phyloP scores from a whole-genome alignment of 2,113 vertebrate species.

The Mellivora capensis region DNA sequence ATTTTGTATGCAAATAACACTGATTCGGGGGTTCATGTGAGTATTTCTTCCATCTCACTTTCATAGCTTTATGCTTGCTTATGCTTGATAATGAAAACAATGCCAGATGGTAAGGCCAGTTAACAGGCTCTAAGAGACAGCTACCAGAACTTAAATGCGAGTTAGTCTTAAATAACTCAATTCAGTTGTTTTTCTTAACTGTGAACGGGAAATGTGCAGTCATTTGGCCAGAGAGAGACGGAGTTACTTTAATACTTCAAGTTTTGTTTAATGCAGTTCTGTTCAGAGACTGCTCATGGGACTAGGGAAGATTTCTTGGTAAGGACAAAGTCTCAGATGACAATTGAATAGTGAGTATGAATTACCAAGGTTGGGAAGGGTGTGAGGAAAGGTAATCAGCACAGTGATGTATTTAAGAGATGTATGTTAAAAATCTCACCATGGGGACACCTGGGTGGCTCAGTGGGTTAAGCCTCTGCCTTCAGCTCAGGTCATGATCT shows the following conservation, averaged over 20 bases:
- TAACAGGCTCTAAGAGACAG: conserved; percentile 19
- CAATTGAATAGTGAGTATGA: neutral
- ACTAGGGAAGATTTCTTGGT: neutral
- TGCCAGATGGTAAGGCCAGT: conserved; percentile 38
- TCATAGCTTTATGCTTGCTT: conserved; percentile 28
- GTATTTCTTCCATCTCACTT: neutral
- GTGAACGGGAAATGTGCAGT: neutral
- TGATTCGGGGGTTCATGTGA: neutral
- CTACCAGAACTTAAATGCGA: neutral
- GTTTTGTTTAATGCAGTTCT: neutral
- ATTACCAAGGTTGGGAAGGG: neutral
- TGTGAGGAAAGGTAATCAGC: neutral
- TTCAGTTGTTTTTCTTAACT: neutral
- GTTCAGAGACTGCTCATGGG: neutral
- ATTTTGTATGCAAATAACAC: conserved; percentile 13
- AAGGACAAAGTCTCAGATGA: neutral
- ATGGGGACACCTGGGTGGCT: neutral
- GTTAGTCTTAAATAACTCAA: conserved; percentile 12
- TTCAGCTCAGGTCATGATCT: no score
- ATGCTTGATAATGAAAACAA: conserved; percentile 42
- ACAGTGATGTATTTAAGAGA: neutral
- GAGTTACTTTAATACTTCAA: neutral
- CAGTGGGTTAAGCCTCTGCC: no score
- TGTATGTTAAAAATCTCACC: neutral
- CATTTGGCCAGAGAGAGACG: neutral